phyloP scores from a whole-genome alignment of 2,888 invertebrate species.

The Sinodicranocentrus sp. region DNA sequence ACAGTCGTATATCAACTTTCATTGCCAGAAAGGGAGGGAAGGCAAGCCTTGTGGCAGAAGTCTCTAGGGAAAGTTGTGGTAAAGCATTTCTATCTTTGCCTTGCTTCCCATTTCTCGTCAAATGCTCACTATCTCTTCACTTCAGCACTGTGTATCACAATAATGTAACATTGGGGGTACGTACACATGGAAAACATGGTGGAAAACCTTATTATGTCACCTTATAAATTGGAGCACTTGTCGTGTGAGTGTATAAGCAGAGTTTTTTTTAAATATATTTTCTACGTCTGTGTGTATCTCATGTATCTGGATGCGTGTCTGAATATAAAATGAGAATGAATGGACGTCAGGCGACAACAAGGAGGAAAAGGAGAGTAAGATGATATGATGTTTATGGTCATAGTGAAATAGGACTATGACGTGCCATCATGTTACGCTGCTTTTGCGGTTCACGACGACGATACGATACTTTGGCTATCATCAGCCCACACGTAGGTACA shows the following conservation, averaged over 20 bases:
- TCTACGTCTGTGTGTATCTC: conserved; percentile 15
- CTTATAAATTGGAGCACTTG: not conserved
- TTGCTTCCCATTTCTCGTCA: conserved; percentile 7
- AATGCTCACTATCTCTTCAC: conserved; percentile 8
- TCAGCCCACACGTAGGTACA: conserved; percentile 25
- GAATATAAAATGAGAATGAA: conserved; percentile 67
- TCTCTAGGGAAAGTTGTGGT: conserved; percentile 43
- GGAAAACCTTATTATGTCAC: not conserved
- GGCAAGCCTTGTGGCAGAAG: conserved; percentile 29
- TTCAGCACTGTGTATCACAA: conserved; percentile 12
- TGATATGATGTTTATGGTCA: conserved; percentile 54
- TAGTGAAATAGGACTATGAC: conserved; percentile 32
- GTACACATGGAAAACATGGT: not conserved
- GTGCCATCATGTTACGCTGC: conserved; percentile 38
- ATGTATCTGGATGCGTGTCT: conserved; percentile 51
- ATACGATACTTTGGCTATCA: conserved; percentile 40
- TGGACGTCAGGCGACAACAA: conserved; percentile 53
- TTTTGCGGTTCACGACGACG: conserved; percentile 49
- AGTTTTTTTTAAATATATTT: too few species aligned
- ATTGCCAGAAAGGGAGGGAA: not conserved
- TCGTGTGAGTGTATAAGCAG: not conserved
- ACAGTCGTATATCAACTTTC: not conserved
- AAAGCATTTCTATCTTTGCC: conserved; percentile 48
- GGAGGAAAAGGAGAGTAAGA: conserved; percentile 29
- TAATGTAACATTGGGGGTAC: not conserved